Conservation (phyloP, 2,888 invertebrate species). For the Eugnorisma glareosa region DNA sequence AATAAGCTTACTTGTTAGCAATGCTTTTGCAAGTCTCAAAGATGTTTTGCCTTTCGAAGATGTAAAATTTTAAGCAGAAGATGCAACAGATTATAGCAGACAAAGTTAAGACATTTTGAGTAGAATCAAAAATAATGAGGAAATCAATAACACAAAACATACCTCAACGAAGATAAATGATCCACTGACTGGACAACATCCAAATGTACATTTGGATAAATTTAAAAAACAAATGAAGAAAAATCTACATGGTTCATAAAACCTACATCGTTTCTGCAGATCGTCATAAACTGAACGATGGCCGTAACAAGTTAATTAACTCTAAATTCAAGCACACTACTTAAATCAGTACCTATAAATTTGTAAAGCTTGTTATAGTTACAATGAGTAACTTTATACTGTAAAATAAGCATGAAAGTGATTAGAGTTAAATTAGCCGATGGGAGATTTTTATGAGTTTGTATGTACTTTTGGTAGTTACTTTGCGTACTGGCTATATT, state of each 20-base stretch:
- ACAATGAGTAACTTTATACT: slow-evolving; percentile 46
- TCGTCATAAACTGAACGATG: slow-evolving; percentile 51
- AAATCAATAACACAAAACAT: background rate
- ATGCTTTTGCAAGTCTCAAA: background rate
- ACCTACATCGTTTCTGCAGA: slow-evolving; percentile 14
- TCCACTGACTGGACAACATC: background rate
- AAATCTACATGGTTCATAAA: slow-evolving; percentile 17
- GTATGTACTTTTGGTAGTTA: slow-evolving; percentile 2
- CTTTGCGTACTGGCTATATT: background rate
- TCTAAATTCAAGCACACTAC: slow-evolving; percentile 22
- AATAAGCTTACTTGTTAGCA: slow-evolving; percentile 5
- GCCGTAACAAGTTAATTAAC: slow-evolving; percentile 59
- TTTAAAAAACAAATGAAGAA: slow-evolving; percentile 7
- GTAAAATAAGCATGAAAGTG: slow-evolving; percentile 47
- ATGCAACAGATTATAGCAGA: background rate
- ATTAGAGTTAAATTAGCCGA: slow-evolving; percentile 29
- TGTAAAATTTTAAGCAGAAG: background rate
- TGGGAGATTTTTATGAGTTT: slow-evolving; percentile 33
- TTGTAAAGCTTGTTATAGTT: slow-evolving; percentile 46
- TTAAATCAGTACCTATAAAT: slow-evolving; percentile 55
- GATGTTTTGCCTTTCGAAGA: background rate
- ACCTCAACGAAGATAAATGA: background rate
- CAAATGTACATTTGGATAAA: background rate
- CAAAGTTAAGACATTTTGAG: background rate
- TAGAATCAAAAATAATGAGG: background rate